These are phyloP conservation scores for Drosophila subsilvestris DNA, from an alignment of 2,888 invertebrate species.

Conservation along the genomic window DNA sequence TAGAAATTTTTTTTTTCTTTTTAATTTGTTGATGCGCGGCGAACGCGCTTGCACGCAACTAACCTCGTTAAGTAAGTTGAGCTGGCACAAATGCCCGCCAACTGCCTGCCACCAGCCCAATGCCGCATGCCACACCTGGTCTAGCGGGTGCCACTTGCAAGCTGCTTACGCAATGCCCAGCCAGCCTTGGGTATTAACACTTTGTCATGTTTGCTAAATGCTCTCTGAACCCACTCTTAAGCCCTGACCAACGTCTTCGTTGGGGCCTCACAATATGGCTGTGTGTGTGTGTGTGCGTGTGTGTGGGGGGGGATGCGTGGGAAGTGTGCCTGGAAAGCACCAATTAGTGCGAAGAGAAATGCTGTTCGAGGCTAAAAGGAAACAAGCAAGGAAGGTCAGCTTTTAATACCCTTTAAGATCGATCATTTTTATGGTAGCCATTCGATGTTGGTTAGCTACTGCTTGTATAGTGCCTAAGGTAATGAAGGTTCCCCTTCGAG, in stretches of 20 bases:
- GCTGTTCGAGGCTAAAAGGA: conserved; percentile 13
- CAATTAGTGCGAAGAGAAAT: conserved; percentile 63
- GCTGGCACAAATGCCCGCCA: conserved; percentile 26
- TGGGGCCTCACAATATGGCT: conserved; percentile 8
- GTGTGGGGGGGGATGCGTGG: background rate
- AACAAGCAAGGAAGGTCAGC: conserved; percentile 28
- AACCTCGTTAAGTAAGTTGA: conserved; percentile 57
- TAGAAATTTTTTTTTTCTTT: conserved; percentile 54
- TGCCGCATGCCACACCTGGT: conserved; percentile 24
- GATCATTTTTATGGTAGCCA: background rate
- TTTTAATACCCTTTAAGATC: background rate
- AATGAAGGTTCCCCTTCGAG: no score
- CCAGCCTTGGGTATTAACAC: conserved; percentile 70
- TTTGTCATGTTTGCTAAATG: conserved; percentile 76
- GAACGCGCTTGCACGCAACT: conserved; percentile 52
- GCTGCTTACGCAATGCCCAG: conserved; percentile 46
- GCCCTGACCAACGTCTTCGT: conserved; percentile 22
- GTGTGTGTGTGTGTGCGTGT: conserved; percentile 14
- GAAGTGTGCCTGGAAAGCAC: conserved; percentile 52
- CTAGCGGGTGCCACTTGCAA: conserved; percentile 21
- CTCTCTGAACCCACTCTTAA: conserved; percentile 49
- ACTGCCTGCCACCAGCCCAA: conserved; percentile 10
- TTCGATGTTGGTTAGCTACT: no score
- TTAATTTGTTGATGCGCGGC: conserved; percentile 59
- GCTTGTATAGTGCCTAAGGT: no score